Base-by-base conservation (phyloP, 2,797 vertebrate genomes). In the Oceanodroma leucorhoa region DNA sequence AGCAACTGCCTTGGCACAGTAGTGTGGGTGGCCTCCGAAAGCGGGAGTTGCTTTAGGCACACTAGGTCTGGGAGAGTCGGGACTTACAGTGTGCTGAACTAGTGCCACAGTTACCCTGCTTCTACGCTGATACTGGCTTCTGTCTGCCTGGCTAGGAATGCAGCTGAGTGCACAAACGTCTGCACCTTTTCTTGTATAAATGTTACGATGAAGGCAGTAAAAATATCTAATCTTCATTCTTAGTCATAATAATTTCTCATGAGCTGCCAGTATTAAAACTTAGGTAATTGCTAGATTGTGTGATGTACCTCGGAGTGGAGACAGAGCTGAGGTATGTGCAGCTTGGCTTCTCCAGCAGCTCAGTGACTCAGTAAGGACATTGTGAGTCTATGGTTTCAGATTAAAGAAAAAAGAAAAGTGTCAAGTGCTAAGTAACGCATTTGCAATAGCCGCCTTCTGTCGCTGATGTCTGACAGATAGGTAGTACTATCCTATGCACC, bases 21-120 rank as follows among this genome's bases (percentile, higher is more conserved):
- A 41, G 29, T 1, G 12, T 2, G 0, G 2, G 0, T 41, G 50
- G 23, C 29, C 40, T 58, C 53, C 2, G 2, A 62, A 36, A 11
- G 62, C 38, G 3, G 0, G 22, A 38, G 34, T 2, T 62, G 46
- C 26, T 90, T 81, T 34, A 55, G 46, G 38, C 20, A 14, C 34
- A 6, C 5, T 2, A 18, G 24, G 9, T 51, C 5, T n/a, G 30
- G 32, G 32, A 53, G 27, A 53, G 11, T 20, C 62, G n/a, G 58
- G 40, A 26, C 16, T 73, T 46, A 15, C 8, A 22, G 27, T 10
- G 22, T 11, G 36, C 53, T 60, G 30, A 84, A 27, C 19, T 38
- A 16, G 5, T 4, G 46, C 27, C 11, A 2, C 11, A 10, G 19
- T 29, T 43, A 34, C 10, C 14, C 19, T 61, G 34, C 48, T 48